A percentile compares a stretch with the other conserved stretches of the same genome.
These are phyloP conservation scores for Rhinolophus ferrumequinum DNA, from an alignment of 2,113 vertebrate genomes.

Conservation along the genomic window DNA sequence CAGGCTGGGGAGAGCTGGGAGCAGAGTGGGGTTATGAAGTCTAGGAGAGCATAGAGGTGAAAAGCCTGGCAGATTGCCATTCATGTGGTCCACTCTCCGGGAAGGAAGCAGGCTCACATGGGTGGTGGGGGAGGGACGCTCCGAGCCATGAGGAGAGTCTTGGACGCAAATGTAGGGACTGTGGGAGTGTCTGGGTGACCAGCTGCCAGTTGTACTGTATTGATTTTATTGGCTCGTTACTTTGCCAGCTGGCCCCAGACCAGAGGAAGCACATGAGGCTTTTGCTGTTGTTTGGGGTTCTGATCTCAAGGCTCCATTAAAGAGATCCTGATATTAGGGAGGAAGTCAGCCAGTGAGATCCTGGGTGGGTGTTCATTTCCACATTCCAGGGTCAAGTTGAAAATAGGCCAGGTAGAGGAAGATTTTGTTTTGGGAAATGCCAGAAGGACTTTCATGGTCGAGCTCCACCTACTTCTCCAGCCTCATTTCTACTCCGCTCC, in stretches of 20 bases:
- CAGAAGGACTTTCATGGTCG: not conserved
- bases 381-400: not conserved
- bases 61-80: not conserved
- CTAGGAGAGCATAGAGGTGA: slow-evolving; percentile 38
- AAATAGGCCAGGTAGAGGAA: not conserved
- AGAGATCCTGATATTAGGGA: not conserved
- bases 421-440: not conserved
- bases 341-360: not conserved
- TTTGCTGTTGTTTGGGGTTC: slow-evolving; percentile 21
- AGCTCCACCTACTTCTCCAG: not conserved
- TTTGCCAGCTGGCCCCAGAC: slow-evolving; percentile 52
- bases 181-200: not conserved
- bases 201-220: not conserved
- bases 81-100: not conserved
- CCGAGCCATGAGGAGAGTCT: not conserved
- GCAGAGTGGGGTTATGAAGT: not conserved
- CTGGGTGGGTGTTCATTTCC: not conserved
- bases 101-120: accelerated
- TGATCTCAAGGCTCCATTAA: not conserved
- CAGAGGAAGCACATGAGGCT: slow-evolving; percentile 39
- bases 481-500: not conserved
- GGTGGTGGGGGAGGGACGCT: not conserved
- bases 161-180: not conserved
- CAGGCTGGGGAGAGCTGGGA: slow-evolving; percentile 22
- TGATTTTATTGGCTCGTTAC: not conserved